Conservation (phyloP, 2,113 vertebrate genomes). For the Percopsis transmontana region DNA sequence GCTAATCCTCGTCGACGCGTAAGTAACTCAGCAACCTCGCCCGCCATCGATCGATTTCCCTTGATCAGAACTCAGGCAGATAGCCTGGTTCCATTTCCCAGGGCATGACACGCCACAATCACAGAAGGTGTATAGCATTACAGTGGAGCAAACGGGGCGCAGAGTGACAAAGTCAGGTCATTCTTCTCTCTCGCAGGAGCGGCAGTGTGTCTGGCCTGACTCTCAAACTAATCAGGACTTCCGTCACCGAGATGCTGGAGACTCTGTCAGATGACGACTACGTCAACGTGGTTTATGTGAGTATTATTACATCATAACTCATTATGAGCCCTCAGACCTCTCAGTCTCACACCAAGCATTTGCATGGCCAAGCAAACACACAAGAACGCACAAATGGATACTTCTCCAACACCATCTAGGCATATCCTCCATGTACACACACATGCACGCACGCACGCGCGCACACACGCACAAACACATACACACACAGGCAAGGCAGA, state of each 20-base stretch:
- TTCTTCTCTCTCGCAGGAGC: conserved; percentile 77
- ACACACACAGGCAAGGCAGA: conserved; percentile 39
- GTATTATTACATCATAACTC: conserved; percentile 61
- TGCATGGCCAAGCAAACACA: background rate
- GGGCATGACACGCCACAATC: background rate
- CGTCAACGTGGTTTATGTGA: conserved; percentile 98
- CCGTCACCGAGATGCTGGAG: conserved; percentile 96
- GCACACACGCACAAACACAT: conserved; percentile 14
- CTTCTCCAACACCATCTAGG: too few species aligned
- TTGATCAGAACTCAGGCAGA: conserved; percentile 28
- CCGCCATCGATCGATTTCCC: conserved; percentile 42
- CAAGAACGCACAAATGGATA: background rate
- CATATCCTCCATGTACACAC: background rate
- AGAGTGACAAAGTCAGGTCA: conserved; percentile 17
- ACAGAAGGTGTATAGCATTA: conserved; percentile 11
- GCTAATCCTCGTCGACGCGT: conserved; percentile 98
- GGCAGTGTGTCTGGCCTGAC: conserved; percentile 97
- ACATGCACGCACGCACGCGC: background rate
- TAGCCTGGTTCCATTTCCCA: background rate
- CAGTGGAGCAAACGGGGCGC: conserved; percentile 24
- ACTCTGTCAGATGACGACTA: conserved; percentile 98
- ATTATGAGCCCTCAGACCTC: too few species aligned
- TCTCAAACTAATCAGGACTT: conserved; percentile 93
- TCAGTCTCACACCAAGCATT: background rate
- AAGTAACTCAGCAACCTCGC: conserved; percentile 71